Percentiles rank a stretch among this genome's conserved stretches.
These are phyloP conservation scores for Callyntrura sp. DNA, from an alignment of 2,888 invertebrate species.

Conservation along the genomic window DNA sequence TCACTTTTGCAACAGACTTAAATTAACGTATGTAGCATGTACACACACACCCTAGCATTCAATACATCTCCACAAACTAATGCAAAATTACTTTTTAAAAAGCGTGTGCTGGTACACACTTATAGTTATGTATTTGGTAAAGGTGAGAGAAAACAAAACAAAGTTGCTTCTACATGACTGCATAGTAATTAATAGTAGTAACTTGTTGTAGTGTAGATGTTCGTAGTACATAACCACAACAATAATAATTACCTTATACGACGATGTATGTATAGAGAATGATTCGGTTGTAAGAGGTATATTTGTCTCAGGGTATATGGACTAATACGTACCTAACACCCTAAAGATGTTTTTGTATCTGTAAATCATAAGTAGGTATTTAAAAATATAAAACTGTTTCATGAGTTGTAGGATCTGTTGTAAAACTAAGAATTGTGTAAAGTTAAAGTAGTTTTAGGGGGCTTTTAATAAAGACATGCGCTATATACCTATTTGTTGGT, in stretches of 20 bases:
- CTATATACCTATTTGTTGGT: background rate
- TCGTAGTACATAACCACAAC: background rate
- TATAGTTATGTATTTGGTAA: too few species aligned
- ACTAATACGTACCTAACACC: constrained; percentile 51
- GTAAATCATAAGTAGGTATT: constrained; percentile 32
- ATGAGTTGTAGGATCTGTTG: constrained; percentile 11
- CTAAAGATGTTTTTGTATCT: constrained; percentile 25
- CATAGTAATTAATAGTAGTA: background rate
- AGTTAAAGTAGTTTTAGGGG: background rate
- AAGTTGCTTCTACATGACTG: background rate
- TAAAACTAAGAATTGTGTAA: background rate
- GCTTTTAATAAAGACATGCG: background rate
- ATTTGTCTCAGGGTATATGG: constrained; percentile 69
- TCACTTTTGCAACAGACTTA: background rate
- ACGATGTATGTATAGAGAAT: constrained; percentile 63
- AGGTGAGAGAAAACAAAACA: background rate
- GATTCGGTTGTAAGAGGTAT: constrained; percentile 80
- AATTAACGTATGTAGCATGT: background rate
- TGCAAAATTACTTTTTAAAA: too few species aligned
- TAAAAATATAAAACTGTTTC: constrained; percentile 27
- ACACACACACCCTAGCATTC: background rate
- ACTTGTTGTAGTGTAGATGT: background rate
- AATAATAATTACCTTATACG: constrained; percentile 13
- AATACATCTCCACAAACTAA: too few species aligned
- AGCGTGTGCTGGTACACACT: too few species aligned